Percentiles rank a stretch among this genome's conserved stretches.
Evolutionary conservation across 2,888 invertebrate genomes (phyloP).

Genomic region (Synergus itoensis): DNA sequence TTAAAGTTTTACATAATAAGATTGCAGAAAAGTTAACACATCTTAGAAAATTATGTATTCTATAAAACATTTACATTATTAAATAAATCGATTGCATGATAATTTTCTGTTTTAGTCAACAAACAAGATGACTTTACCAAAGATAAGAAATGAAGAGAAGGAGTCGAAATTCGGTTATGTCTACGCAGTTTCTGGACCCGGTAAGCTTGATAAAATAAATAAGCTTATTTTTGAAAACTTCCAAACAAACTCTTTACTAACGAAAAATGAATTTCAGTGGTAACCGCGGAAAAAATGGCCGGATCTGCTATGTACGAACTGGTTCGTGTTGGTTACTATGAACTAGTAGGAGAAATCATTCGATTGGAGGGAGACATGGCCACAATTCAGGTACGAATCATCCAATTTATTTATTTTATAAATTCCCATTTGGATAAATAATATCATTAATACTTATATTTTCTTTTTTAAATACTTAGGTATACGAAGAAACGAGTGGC

Average conservation of each 20-base stretch:
- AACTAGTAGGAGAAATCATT: conserved; percentile 99
- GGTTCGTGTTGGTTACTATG: conserved; percentile 98
- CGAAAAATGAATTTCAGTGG: conserved; percentile 84
- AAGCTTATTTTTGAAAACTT: conserved; percentile 30
- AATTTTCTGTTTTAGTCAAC: conserved; percentile 49
- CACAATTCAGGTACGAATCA: conserved; percentile 94
- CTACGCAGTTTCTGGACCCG: conserved; percentile 98
- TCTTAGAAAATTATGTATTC: too few relatives aligned
- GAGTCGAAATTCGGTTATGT: conserved; percentile 97
- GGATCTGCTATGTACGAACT: conserved; percentile 99
- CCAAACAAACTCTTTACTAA: conserved; percentile 34
- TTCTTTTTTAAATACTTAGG: conserved; percentile 78
- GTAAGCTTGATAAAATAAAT: conserved; percentile 79
- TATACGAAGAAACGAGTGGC: conserved; percentile 97
- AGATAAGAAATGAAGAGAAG: conserved; percentile 89
- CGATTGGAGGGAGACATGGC: conserved; percentile 99
- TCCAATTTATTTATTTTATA: neutral
- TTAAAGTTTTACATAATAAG: too few relatives aligned
- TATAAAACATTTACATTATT: neutral
- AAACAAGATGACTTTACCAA: conserved; percentile 84
- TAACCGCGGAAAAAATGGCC: conserved; percentile 99
- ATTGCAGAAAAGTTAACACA: too few relatives aligned
- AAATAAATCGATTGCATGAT: too few relatives aligned
- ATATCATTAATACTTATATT: neutral
- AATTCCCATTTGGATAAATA: neutral